These are phyloP conservation scores for Ceyx cyanopectus DNA, from an alignment of 2,113 vertebrate species.

Conservation along the genomic window DNA sequence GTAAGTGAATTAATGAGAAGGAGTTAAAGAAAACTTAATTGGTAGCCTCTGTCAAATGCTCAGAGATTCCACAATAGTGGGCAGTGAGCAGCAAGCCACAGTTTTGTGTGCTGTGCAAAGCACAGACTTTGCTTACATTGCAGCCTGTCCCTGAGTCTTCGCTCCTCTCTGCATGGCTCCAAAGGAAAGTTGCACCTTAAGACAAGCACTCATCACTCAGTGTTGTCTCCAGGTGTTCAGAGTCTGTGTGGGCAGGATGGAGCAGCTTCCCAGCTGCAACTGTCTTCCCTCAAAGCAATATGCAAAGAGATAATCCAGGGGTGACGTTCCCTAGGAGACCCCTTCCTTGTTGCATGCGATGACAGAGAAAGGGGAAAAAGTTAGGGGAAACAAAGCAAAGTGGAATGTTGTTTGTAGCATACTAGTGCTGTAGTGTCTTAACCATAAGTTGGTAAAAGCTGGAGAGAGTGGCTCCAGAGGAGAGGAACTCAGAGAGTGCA, in stretches of 20 bases:
- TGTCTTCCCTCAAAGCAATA: background rate
- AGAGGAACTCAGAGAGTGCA: background rate
- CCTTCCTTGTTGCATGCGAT: background rate
- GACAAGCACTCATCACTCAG: background rate
- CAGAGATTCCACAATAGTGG: background rate
- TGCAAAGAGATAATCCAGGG: background rate
- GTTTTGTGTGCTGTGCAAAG: background rate
- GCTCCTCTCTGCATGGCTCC: background rate
- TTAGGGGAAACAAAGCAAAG: background rate
- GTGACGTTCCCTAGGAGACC: background rate
- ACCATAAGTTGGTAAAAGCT: background rate
- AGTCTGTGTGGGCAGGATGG: background rate
- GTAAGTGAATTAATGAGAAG: background rate
- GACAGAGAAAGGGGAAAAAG: background rate
- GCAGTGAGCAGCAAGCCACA: accelerated
- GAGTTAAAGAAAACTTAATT: conserved; percentile 18
- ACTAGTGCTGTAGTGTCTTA: background rate
- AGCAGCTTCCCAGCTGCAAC: background rate
- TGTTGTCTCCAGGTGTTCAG: conserved; percentile 29
- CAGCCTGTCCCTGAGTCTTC: background rate
- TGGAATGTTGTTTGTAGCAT: background rate
- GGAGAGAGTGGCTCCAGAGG: background rate
- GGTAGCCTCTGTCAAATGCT: background rate
- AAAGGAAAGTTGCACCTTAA: background rate
- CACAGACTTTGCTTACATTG: accelerated